A percentile compares a stretch with the other conserved stretches of the same genome.
These are phyloP conservation scores for Myotis yumanensis DNA, from an alignment of 2,113 vertebrate genomes.

Conservation along the genomic window DNA sequence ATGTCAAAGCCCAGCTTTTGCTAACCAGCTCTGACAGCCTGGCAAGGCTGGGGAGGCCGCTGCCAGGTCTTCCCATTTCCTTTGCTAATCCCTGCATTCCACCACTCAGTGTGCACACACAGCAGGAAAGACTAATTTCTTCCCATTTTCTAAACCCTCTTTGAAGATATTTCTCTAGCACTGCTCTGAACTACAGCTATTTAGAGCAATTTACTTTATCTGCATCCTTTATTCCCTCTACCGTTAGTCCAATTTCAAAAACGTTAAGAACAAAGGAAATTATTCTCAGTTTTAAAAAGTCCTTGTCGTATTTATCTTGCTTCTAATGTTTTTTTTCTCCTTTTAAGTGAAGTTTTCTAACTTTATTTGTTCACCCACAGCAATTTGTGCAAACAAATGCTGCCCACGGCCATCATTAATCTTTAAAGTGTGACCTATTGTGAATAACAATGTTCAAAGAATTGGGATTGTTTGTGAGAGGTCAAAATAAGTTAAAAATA, in stretches of 20 bases:
- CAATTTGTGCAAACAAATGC: constrained; percentile 46
- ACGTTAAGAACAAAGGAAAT: neutral
- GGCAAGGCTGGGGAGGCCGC: neutral
- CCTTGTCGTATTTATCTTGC: neutral
- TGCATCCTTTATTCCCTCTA: constrained; percentile 1
- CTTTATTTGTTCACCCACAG: constrained; percentile 9
- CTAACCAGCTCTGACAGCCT: neutral
- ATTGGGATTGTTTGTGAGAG: neutral
- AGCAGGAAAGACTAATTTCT: neutral
- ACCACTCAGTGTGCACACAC: neutral
- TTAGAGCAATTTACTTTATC: constrained; percentile 55
- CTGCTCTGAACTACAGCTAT: constrained; percentile 14
- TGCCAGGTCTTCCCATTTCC: neutral
- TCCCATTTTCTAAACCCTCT: neutral
- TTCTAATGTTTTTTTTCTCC: neutral
- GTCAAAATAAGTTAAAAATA: constrained; percentile 6
- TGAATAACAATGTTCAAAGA: constrained; percentile 1
- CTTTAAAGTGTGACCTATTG: neutral
- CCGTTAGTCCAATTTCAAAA: constrained; percentile 35
- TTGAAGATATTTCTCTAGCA: constrained; percentile 32
- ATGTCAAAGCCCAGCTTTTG: neutral
- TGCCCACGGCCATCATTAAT: neutral
- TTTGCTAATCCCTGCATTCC: neutral
- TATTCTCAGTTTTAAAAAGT: constrained; percentile 40
- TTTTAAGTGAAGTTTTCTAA: constrained; percentile 1